A percentile compares a stretch with the other conserved stretches of the same genome.
Conservation (phyloP, 2,888 invertebrate genomes). For the Xestia c-nigrum region DNA sequence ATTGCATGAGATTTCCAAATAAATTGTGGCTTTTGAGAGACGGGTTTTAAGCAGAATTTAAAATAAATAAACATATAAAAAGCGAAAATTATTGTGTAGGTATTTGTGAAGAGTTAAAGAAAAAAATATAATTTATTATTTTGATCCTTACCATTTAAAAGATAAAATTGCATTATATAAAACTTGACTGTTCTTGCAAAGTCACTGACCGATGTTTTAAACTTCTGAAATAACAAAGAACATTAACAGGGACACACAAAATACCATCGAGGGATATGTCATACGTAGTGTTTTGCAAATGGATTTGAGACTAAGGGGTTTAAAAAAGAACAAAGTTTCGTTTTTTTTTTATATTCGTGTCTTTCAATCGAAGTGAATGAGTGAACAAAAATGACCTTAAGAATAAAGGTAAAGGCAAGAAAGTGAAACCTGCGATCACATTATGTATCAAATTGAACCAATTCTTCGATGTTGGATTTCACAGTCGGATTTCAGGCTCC, state of each 20-base stretch:
- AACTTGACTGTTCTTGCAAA: not conserved
- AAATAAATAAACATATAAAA: not conserved
- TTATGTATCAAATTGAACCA: not conserved
- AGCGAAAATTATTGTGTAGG: too few relatives aligned
- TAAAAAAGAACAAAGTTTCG: too few relatives aligned
- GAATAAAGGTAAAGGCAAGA: too few relatives aligned
- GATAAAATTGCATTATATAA: not conserved
- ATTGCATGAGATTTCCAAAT: not conserved
- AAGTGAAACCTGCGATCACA: not conserved
- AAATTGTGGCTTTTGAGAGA: conserved; percentile 17
- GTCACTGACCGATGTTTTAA: not conserved
- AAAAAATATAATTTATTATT: not conserved
- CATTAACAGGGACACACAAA: not conserved
- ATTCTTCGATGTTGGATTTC: not conserved
- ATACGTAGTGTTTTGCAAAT: not conserved
- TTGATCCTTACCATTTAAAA: not conserved
- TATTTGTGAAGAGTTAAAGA: not conserved
- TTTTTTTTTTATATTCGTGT: not conserved
- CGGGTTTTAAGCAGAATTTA: not conserved
- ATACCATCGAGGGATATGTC: not conserved
- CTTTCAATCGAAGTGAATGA: not conserved
- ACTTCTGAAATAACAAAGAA: not conserved
- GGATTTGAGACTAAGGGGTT: not conserved
- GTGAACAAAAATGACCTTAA: too few relatives aligned
- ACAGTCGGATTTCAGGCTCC: too few relatives aligned